Evolutionary conservation across 1,140 invertebrate genomes (phyloP), one percentile per base, ranked within the genome.

Genomic region (Ceratina calcarata): DNA sequence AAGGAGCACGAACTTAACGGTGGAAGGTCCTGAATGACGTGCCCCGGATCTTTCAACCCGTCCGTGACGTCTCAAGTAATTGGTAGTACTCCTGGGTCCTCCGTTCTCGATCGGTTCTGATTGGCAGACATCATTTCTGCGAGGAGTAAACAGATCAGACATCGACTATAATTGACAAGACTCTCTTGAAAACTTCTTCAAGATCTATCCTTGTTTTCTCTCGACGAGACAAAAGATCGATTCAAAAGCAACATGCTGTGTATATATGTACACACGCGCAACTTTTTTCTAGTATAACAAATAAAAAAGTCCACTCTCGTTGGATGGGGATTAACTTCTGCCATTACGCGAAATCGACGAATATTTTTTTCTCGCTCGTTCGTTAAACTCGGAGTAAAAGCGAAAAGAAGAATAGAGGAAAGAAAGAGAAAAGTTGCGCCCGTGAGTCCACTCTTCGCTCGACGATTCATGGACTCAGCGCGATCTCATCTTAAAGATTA

Each of bases 401-500:
- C 10, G 45, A 22, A 51, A 12, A 60, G n/a, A 13, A 45, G 60
- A 58, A 74, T 45, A 80, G 61, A 70, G 51, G 16, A 18, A n/a
- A n/a, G 16, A 67, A 51, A 68, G 64, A 78, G 78, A 60, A 74
- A 81, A 84, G 70, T 80, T 83, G 77, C 64, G 75, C 70, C 70
- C 55, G n/a, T 8, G 74, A 84, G 68, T 74, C 58, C 68, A 75
- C 60, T 80, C 66, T 32, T 61, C 32, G 20, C 55, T 70, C 73
- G 67, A 77, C 82, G 83, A 89, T 90, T 89, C 82, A 89, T 89
- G 74, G 80, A 88, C 81, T 90, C 84, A 84, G 85, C 88, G 61
- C 83, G 89, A 90, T 90, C 80, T 90, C 83, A 89, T 89, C 88
- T 87, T 82, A 78, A 86, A 90, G 87, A 89, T 89, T 89, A 90